These are phyloP conservation scores for Xylocopa sonorina DNA, from an alignment of 1,140 invertebrate species.

Conservation along the genomic window DNA sequence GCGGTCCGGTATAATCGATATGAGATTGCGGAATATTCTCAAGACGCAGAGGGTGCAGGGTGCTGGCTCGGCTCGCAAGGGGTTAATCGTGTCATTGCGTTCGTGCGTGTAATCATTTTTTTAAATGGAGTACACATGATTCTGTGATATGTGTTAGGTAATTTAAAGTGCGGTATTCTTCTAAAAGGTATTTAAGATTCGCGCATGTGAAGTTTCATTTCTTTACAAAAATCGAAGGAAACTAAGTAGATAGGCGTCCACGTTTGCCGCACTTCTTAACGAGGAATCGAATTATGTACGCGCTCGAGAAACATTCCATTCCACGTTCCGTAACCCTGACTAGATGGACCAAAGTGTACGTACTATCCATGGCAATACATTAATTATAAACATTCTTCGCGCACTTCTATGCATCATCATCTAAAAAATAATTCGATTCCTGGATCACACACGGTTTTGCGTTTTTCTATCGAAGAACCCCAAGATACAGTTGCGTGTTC, in stretches of 20 bases:
- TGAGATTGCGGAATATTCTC: neutral
- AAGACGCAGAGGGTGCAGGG: neutral
- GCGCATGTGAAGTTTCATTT: neutral
- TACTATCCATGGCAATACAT: neutral
- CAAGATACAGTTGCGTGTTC: conserved; percentile 1
- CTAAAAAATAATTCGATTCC: neutral
- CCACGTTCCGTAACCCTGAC: neutral
- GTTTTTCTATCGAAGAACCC: neutral
- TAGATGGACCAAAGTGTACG: conserved; percentile 11
- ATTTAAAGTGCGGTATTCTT: conserved; percentile 59
- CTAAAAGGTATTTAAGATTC: conserved; percentile 5
- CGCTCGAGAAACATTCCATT: conserved; percentile 48
- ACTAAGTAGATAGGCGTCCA: neutral
- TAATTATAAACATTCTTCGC: neutral
- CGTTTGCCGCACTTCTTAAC: neutral
- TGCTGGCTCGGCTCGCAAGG: neutral
- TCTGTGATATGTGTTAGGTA: conserved; percentile 81
- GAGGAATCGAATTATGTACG: conserved; percentile 24
- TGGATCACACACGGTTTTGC: conserved; percentile 2
- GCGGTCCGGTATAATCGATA: neutral
- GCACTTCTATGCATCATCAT: neutral
- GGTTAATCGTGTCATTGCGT: conserved; percentile 30
- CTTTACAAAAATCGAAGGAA: neutral
- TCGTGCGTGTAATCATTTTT: conserved; percentile 27
- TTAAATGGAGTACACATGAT: conserved; percentile 73